Conservation (phyloP, 2,888 invertebrate genomes). For the Dolomedes plantarius region DNA sequence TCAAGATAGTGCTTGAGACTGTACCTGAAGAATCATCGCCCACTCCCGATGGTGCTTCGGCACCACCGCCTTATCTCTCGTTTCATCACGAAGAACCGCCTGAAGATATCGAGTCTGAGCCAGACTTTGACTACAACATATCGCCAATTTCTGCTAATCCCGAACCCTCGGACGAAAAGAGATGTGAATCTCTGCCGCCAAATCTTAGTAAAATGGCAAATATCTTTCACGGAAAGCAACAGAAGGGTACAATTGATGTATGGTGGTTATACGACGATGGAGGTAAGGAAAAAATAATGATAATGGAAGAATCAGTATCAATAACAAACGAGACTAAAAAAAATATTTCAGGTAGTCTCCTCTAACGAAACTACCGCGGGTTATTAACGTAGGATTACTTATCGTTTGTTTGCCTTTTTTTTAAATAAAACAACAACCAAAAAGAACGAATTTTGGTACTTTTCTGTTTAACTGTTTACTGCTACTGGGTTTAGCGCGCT, state of each 20-base stretch:
- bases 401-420: too few relatives aligned
- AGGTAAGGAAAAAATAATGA: conserved; percentile 73
- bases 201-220: conserved; percentile 84
- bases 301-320: too few relatives aligned
- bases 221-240: conserved; percentile 86
- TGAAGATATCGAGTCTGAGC: too few relatives aligned
- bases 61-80: neutral
- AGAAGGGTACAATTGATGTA: conserved; percentile 92
- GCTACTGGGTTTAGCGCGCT: too few relatives aligned
- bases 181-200: conserved; percentile 79
- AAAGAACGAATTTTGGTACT: too few relatives aligned
- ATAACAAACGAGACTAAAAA: too few relatives aligned
- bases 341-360: too few relatives aligned
- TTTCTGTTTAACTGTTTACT: too few relatives aligned
- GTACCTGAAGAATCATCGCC: conserved; percentile 36
- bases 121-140: neutral
- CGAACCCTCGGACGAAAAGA: neutral
- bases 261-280: conserved; percentile 91
- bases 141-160: too few relatives aligned
- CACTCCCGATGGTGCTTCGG: neutral
- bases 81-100: neutral
- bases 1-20: conserved; percentile 41
- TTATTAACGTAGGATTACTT: too few relatives aligned
- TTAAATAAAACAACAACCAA: neutral
- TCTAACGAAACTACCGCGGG: too few relatives aligned